These are phyloP conservation scores for Papilio glaucus DNA, from an alignment of 1,140 invertebrate genomes.

Conservation along the genomic window DNA sequence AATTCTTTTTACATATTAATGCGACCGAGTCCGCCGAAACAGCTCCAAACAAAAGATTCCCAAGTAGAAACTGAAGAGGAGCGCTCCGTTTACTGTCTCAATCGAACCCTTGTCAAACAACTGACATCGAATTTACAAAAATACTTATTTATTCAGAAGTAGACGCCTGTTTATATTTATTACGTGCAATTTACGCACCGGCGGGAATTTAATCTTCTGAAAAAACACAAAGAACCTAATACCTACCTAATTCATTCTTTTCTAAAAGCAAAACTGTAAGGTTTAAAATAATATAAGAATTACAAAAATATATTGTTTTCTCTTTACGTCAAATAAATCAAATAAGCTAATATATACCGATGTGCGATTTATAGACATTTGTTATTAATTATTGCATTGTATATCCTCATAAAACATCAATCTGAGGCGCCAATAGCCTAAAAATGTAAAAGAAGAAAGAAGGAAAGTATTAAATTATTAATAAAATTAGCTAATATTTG, in stretches of 20 bases:
- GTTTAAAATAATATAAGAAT: too few species aligned
- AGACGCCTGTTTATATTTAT: constrained; percentile 39
- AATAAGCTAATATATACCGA: too few species aligned
- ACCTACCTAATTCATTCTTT: neutral
- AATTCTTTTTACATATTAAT: constrained; percentile 38
- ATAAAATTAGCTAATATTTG: too few species aligned
- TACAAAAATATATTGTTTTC: too few species aligned
- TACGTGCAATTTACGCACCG: constrained; percentile 34
- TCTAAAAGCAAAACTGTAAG: neutral
- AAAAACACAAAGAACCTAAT: constrained; percentile 9
- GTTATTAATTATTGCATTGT: too few species aligned
- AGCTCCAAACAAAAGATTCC: constrained; percentile 37
- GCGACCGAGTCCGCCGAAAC: constrained; percentile 32
- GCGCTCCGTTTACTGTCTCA: constrained; percentile 37
- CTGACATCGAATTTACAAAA: constrained; percentile 39
- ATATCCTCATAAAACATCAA: too few species aligned
- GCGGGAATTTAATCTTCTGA: constrained; percentile 29
- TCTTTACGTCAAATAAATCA: too few species aligned
- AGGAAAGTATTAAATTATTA: too few species aligned
- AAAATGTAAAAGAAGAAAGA: too few species aligned
- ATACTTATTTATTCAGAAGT: constrained; percentile 39
- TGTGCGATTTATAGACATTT: too few species aligned
- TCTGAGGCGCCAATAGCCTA: too few species aligned
- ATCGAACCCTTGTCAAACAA: constrained; percentile 39
- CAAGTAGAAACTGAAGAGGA: constrained; percentile 33